Base-by-base conservation (phyloP, 2,113 vertebrate species). In the Apus apus region DNA sequence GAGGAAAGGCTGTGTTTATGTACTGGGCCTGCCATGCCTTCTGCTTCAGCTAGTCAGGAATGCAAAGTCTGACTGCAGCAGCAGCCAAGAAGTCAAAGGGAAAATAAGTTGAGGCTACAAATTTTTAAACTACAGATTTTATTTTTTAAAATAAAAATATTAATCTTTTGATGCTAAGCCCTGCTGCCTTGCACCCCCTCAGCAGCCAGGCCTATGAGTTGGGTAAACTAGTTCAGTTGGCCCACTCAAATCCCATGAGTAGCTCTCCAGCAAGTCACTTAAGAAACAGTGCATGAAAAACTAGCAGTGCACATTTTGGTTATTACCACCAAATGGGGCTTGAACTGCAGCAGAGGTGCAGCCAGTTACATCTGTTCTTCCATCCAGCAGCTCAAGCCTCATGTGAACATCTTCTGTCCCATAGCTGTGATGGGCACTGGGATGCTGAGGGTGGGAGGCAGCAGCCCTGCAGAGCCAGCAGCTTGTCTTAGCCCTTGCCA, bases 31-130 rank as follows among this genome's bases (percentile, higher is more conserved):
- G 23, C 34, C 56, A 6, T 68, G 36, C 18, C 38, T 87, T 76
- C 73, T 93, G 73, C 48, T 94, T 76, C 46, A 58, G 43, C 71
- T 68, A 79, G 18, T 43, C 60, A 83, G 71, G 76, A 91, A 62
- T 2, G 1, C 13, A 40, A 73, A 80, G 46, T 61, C 70, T 75
- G 54, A 23, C 38, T 61, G 48, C 40, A 38, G 57, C 11, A 56
- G 36, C 48, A 84, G 40, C 7, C 34, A 53, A 56, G 38, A 80
- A 54, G 29, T 80, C 43, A 74, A 75, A 58, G 19, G 8, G 11
- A 79, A 76, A 72, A 62, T 54, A 71, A 27, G 36, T n/a, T 67
- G 51, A 51, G 50, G 40, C 56, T 86, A 9, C 1, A 1, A 72
- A 87, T 34, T 38, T 38, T 38, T 38, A 38, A 38, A 38, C 38